A percentile compares a stretch with the other conserved stretches of the same genome.
Conservation (phyloP, 2,113 vertebrate genomes). For the Bubo blakistoni region DNA sequence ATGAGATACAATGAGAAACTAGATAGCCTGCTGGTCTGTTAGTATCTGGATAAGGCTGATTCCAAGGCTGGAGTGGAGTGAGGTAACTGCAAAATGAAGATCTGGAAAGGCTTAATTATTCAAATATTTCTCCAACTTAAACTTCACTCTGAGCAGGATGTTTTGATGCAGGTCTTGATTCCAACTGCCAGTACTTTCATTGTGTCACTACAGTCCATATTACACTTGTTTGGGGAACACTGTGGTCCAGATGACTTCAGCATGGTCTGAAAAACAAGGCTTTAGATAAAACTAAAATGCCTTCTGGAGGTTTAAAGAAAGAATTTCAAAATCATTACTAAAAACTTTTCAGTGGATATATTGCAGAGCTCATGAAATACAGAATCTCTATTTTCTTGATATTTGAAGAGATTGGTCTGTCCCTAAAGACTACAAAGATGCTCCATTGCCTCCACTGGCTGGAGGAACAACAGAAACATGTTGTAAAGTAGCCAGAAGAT, state of each 20-base stretch:
- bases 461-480: background rate
- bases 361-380: background rate
- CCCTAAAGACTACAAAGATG: background rate
- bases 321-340: background rate
- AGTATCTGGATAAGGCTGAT: background rate
- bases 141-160: background rate
- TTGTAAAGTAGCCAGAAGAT: background rate
- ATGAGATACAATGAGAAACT: background rate
- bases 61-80: background rate
- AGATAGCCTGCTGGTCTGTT: background rate
- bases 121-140: background rate
- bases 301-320: background rate
- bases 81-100: background rate
- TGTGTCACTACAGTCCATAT: background rate
- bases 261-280: background rate
- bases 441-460: background rate
- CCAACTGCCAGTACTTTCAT: background rate
- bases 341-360: background rate
- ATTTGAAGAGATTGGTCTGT: background rate
- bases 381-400: background rate
- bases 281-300: background rate
- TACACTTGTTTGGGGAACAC: background rate
- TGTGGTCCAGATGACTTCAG: background rate
- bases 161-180: background rate
- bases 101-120: background rate